phyloP scores from a whole-genome alignment of 2,797 vertebrate genomes.

The Halcyon smyrnensis region DNA sequence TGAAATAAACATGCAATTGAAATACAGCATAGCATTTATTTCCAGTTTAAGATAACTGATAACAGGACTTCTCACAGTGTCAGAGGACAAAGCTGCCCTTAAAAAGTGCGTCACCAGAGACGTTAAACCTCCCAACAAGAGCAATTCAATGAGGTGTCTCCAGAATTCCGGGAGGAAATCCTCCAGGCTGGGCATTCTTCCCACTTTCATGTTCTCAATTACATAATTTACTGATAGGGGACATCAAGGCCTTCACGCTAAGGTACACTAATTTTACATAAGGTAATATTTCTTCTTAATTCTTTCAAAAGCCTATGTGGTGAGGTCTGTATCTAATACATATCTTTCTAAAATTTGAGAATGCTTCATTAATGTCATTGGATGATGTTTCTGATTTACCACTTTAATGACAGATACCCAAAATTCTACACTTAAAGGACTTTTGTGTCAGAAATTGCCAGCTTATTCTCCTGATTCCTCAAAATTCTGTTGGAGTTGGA shows the following conservation, averaged over 20 bases:
- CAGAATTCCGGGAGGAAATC: not conserved
- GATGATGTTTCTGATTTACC: not conserved
- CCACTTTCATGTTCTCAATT: not conserved
- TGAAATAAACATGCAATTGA: not conserved
- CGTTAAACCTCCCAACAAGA: not conserved
- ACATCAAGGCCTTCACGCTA: not conserved
- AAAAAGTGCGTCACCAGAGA: constrained; percentile 1
- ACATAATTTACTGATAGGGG: not conserved
- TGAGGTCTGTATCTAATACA: not conserved
- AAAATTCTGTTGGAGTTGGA: constrained; percentile 23
- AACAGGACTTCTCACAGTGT: not conserved
- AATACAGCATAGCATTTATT: not conserved
- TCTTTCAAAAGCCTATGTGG: not conserved
- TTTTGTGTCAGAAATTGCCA: not conserved
- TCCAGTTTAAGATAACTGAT: not conserved
- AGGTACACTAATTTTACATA: not conserved
- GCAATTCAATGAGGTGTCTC: not conserved
- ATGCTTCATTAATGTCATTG: not conserved
- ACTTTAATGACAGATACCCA: not conserved
- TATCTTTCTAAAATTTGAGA: constrained; percentile 15
- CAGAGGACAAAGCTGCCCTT: not conserved
- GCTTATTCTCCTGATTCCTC: constrained; percentile 25
- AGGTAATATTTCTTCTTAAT: constrained; percentile 39
- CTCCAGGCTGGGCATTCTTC: constrained; percentile 21
- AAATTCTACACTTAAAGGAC: not conserved